Evolutionary conservation across 2,888 invertebrate species (phyloP).

Genomic region (Sarcophaga caerulescens): DNA sequence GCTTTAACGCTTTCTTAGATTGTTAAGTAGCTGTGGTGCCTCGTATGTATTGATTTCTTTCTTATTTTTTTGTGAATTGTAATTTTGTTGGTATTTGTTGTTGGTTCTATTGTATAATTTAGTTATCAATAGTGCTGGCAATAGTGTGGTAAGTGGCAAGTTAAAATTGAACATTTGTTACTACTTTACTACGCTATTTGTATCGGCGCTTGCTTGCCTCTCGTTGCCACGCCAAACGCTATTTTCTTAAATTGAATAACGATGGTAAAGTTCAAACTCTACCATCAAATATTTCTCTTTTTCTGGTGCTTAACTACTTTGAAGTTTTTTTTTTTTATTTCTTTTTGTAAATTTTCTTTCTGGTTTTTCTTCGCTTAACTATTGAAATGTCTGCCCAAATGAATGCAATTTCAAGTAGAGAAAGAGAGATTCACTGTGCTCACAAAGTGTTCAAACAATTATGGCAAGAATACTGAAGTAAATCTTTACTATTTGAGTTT

Average conservation of each 20-base stretch:
- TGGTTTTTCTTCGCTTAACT: constrained; percentile 3
- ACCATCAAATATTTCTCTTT: not conserved
- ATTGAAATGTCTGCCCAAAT: constrained; percentile 38
- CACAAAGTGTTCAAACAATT: not conserved
- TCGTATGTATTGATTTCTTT: constrained; percentile 24
- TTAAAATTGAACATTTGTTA: not conserved
- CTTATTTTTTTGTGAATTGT: constrained; percentile 18
- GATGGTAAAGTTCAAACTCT: constrained; percentile 48
- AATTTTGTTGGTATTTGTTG: constrained; percentile 12
- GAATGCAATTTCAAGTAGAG: not conserved
- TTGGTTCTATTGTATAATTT: constrained; percentile 1
- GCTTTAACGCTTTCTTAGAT: no score
- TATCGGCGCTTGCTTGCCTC: not conserved
- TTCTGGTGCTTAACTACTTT: no score
- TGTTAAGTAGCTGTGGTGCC: not conserved
- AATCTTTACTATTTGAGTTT: not conserved
- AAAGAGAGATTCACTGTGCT: constrained; percentile 13
- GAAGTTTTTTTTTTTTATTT: no score
- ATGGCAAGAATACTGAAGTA: not conserved
- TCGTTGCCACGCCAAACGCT: constrained; percentile 25
- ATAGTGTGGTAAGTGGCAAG: constrained; percentile 9
- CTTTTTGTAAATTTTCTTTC: not conserved
- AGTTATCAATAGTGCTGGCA: constrained; percentile 2
- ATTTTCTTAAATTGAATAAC: constrained; percentile 59
- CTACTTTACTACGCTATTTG: not conserved